Base-by-base conservation (phyloP, 2,113 vertebrate genomes). In the Bucco capensis region DNA sequence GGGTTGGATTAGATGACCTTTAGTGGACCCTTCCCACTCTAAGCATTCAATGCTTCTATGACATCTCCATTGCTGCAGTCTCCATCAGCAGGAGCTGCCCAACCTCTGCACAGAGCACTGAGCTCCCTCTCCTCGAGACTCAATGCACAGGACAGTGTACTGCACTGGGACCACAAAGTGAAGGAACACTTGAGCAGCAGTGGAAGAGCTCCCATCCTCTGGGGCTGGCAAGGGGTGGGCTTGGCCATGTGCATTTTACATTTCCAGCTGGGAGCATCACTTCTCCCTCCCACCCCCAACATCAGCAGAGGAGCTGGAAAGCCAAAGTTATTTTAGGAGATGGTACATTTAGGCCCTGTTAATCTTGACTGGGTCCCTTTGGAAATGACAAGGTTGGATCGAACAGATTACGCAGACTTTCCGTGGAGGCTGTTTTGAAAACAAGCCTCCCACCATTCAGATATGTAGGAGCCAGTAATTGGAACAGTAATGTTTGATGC, bases 361-460 rank as follows among this genome's bases (percentile, higher is more conserved):
- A 84, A 75, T 89, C 72, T 94, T 92, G 74, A 89, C 84, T 89
- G 61, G 53, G 53, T 93, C 62, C 40, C 64, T 93, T 81, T 86
- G 70, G 83, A 88, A 94, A 89, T 65, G 85, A 61, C 75, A 71
- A 80, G 75, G 89, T 66, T 93, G 94, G 81, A 57, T 88, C 73
- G 96, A 92, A 81, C 76, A 64, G 53, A 61, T 88, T 67, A 90
- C 14, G 0, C 77, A 83, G 89, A 88, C 60, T 95, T 95, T 90
- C 89, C 92, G 61, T 4, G 56, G 89, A 88, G 72, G 53, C 80
- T 19, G n/a, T 92, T 84, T 65, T 65, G 85, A 72, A 85, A 94
- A 89, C 0, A 2, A 88, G 31, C 83, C 56, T 93, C 56, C 72
- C 73, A 73, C 89, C 67, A 23, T 60, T 66, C 88, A 91, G 66